Percentiles rank a stretch among this genome's conserved stretches.
These are phyloP conservation scores for Xestia c-nigrum DNA, from an alignment of 2,888 invertebrate genomes.

Conservation along the genomic window DNA sequence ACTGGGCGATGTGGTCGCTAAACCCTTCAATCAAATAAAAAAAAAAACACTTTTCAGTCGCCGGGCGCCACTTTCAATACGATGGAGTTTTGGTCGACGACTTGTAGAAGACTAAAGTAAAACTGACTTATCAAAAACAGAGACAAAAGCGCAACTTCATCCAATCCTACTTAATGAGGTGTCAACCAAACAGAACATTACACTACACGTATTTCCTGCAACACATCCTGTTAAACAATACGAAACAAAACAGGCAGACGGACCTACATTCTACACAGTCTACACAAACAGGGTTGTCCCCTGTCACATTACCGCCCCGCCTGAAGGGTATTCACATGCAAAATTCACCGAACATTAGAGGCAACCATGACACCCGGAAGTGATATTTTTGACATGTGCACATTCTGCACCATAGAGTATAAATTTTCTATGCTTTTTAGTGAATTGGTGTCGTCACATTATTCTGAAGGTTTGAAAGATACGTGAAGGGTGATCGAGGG, in stretches of 20 bases:
- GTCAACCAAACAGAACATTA: conserved; percentile 58
- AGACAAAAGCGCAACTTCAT: conserved; percentile 21
- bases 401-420: conserved; percentile 67
- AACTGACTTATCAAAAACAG: background rate
- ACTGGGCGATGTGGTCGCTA: too few relatives aligned
- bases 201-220: conserved; percentile 56
- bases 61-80: too few relatives aligned
- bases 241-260: conserved; percentile 67
- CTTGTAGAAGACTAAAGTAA: background rate
- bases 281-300: conserved; percentile 82
- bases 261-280: conserved; percentile 69
- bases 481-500: conserved; percentile 42
- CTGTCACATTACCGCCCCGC: conserved; percentile 87
- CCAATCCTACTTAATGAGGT: conserved; percentile 50
- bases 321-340: conserved; percentile 85
- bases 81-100: background rate
- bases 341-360: conserved; percentile 85
- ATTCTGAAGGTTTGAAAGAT: conserved; percentile 65
- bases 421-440: conserved; percentile 66
- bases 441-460: conserved; percentile 69
- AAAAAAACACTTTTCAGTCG: too few relatives aligned
- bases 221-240: conserved; percentile 59
- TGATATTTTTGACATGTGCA: conserved; percentile 85
- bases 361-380: conserved; percentile 86
- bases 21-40: too few relatives aligned